Conservation (phyloP, 2,113 vertebrate genomes). For the Columba livia region DNA sequence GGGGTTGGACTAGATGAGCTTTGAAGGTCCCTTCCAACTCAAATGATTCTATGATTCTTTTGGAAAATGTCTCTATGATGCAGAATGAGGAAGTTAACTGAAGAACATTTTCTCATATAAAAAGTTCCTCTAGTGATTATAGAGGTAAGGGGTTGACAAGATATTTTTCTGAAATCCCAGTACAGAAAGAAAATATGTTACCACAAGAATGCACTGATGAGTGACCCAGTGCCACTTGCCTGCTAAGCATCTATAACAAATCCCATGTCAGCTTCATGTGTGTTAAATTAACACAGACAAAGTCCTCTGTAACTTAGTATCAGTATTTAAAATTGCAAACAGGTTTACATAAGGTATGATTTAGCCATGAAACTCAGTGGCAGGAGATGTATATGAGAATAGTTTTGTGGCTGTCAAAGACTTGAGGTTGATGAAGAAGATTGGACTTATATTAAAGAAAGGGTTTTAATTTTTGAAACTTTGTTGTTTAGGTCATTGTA, state of each 20-base stretch:
- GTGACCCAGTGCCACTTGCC: background rate
- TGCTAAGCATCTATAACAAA: background rate
- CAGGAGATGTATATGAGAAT: background rate
- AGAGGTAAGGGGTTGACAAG: background rate
- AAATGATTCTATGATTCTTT: background rate
- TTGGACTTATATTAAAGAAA: background rate
- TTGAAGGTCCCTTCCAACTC: too few species aligned
- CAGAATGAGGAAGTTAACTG: background rate
- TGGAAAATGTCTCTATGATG: background rate
- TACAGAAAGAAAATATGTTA: too few species aligned
- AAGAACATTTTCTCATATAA: background rate
- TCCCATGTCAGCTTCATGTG: background rate
- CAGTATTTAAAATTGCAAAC: background rate
- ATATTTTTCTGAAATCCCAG: background rate
- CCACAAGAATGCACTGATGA: background rate
- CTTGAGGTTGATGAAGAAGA: background rate
- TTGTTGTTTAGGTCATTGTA: background rate
- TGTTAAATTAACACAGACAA: background rate
- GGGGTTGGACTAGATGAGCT: too few species aligned
- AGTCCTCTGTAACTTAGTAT: background rate
- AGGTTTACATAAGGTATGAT: background rate
- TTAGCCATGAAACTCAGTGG: background rate
- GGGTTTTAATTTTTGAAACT: background rate
- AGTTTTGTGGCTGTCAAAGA: background rate
- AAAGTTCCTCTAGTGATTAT: background rate